phyloP scores from a whole-genome alignment of 2,113 vertebrate genomes.

The Pogonocichla stellata region DNA sequence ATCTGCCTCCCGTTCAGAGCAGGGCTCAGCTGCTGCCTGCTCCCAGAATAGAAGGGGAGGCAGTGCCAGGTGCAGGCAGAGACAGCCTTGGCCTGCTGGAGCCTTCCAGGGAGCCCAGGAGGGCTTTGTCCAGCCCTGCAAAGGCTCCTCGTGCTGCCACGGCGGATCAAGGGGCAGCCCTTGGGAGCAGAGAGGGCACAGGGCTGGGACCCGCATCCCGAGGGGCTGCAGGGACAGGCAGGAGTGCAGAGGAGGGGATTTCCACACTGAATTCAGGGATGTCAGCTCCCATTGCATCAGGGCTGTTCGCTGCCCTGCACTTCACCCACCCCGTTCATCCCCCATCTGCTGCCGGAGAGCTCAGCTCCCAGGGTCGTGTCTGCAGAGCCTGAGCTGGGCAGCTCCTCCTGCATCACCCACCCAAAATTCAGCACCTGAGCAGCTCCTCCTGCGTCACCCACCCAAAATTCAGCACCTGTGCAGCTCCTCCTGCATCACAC shows the following conservation, averaged over 20 bases:
- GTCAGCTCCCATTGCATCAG: neutral
- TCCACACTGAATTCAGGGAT: neutral
- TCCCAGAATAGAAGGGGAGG: conserved; percentile 47
- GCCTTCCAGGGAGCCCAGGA: neutral
- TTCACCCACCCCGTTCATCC: neutral
- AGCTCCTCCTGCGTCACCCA: neutral
- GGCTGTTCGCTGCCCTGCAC: neutral
- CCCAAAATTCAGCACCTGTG: neutral
- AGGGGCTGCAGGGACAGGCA: neutral
- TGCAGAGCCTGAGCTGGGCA: neutral
- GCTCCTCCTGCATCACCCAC: neutral
- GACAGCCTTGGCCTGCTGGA: neutral
- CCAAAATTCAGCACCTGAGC: neutral
- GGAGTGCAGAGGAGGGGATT: rapidly evolving
- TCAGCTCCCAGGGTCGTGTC: neutral
- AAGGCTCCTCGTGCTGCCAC: neutral
- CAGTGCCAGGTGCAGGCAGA: conserved; percentile 53
- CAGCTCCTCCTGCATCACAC: neutral
- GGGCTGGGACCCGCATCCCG: neutral
- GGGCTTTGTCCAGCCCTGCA: neutral
- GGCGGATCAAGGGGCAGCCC: neutral
- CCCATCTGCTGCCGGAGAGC: neutral
- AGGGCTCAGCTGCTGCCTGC: conserved; percentile 54
- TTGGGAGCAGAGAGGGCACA: neutral
- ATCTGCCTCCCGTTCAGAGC: conserved; percentile 31